Conservation (phyloP, 2,113 vertebrate species). For the Epinephelus cyanopodus region DNA sequence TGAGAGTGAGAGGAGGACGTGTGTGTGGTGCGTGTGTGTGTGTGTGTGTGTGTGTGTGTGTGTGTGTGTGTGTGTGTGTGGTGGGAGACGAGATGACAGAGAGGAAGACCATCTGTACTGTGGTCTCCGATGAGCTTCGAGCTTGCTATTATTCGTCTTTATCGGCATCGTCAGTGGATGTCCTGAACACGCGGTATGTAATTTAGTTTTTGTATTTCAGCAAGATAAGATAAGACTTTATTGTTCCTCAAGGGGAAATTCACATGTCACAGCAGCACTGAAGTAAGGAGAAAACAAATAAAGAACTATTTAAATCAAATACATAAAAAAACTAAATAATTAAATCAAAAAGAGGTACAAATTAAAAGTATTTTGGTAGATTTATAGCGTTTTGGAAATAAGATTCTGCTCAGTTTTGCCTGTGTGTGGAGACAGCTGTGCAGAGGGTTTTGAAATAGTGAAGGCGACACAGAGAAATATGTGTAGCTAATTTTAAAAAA, state of each 20-base stretch:
- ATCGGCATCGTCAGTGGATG: background rate
- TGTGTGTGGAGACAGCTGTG: background rate
- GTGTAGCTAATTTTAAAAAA: background rate
- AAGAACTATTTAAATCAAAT: background rate
- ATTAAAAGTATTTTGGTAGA: background rate
- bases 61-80: background rate
- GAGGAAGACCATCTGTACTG: slow-evolving; percentile 21
- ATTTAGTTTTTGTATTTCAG: background rate
- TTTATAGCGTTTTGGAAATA: background rate
- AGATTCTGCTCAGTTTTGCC: background rate
- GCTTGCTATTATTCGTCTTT: background rate
- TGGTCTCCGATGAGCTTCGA: background rate
- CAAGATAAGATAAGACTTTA: background rate
- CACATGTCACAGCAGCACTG: background rate
- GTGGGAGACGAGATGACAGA: background rate
- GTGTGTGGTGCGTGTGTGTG: slow-evolving; percentile 1
- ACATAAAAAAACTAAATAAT: background rate
- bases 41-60: slow-evolving; percentile 1
- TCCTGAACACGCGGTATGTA: background rate
- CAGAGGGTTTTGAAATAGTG: background rate
- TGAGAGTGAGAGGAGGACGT: background rate
- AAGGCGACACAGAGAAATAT: background rate
- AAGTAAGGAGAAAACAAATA: background rate
- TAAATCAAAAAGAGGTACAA: background rate
- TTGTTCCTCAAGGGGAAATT: background rate